phyloP scores from a whole-genome alignment of 2,888 invertebrate genomes.

The Pteria penguin region DNA sequence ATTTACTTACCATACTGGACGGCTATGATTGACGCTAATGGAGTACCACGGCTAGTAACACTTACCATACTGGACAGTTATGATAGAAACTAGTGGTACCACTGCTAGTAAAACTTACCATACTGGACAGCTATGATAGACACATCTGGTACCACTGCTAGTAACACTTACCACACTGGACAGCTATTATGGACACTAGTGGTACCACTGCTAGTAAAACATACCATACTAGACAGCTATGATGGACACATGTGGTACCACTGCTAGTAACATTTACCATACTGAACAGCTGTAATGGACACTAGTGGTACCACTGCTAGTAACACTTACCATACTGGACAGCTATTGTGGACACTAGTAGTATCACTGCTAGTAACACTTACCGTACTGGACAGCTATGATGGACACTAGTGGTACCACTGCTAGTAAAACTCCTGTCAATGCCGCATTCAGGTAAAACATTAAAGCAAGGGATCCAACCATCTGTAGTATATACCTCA shows the following conservation, averaged over 20 bases:
- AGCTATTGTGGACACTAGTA: not conserved
- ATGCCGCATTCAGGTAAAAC: slow-evolving; percentile 76
- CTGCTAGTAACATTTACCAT: too few species aligned
- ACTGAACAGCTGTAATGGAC: not conserved
- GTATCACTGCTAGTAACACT: slow-evolving; percentile 28
- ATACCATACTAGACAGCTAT: too few species aligned
- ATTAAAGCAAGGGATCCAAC: slow-evolving; percentile 76
- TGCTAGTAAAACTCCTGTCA: slow-evolving; percentile 76
- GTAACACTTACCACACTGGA: slow-evolving; percentile 65
- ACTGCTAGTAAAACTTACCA: slow-evolving; percentile 69
- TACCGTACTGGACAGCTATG: slow-evolving; percentile 77
- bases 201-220: too few species aligned
- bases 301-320: not conserved
- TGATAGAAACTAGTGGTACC: too few species aligned
- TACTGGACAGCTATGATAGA: slow-evolving; percentile 76
- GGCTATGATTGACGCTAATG: too few species aligned
- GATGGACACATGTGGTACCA: too few species aligned
- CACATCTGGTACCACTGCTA: slow-evolving; percentile 76
- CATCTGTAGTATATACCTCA: slow-evolving; percentile 73
- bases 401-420: slow-evolving; percentile 76
- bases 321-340: slow-evolving; percentile 41
- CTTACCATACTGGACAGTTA: too few species aligned
- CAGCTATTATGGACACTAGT: too few species aligned
- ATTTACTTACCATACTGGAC: too few species aligned
- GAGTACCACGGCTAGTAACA: too few species aligned